Conservation (phyloP, 1,140 invertebrate species). For the Lasaia peninsularis region DNA sequence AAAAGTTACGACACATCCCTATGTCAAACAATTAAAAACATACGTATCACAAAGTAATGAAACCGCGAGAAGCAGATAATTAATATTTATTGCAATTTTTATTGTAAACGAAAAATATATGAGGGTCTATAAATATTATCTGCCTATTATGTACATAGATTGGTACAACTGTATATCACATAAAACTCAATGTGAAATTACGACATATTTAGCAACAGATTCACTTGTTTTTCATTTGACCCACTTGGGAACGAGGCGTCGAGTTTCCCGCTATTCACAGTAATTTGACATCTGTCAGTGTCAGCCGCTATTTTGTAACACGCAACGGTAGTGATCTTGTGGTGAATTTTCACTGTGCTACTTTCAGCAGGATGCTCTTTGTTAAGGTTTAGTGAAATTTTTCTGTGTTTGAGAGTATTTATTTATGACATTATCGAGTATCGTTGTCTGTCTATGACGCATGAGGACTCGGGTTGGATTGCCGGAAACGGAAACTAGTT, state of each 20-base stretch:
- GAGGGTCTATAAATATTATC: no score
- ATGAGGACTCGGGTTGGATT: no score
- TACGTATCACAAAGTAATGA: no score
- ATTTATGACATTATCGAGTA: no score
- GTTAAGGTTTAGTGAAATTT: neutral
- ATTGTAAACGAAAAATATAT: no score
- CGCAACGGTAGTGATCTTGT: slow-evolving; percentile 22
- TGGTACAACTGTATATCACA: neutral
- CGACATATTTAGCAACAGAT: slow-evolving; percentile 1
- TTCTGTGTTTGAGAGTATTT: no score
- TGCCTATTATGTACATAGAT: neutral
- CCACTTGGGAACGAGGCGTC: slow-evolving; percentile 37
- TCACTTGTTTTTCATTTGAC: slow-evolving; percentile 32
- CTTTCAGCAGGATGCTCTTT: slow-evolving; percentile 36
- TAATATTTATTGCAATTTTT: no score
- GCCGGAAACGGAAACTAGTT: no score
- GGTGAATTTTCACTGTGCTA: slow-evolving; percentile 33
- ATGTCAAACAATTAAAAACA: no score
- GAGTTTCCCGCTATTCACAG: slow-evolving; percentile 41
- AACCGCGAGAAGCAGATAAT: no score
- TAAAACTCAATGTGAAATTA: slow-evolving; percentile 7
- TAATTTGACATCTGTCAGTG: slow-evolving; percentile 41
- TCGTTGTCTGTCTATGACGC: no score
- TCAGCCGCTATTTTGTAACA: slow-evolving; percentile 37
- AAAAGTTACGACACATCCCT: no score